Evolutionary conservation across 2,113 vertebrate genomes (phyloP), one percentile per base, ranked within the genome.

Genomic region (Gallinago jamesoni): DNA sequence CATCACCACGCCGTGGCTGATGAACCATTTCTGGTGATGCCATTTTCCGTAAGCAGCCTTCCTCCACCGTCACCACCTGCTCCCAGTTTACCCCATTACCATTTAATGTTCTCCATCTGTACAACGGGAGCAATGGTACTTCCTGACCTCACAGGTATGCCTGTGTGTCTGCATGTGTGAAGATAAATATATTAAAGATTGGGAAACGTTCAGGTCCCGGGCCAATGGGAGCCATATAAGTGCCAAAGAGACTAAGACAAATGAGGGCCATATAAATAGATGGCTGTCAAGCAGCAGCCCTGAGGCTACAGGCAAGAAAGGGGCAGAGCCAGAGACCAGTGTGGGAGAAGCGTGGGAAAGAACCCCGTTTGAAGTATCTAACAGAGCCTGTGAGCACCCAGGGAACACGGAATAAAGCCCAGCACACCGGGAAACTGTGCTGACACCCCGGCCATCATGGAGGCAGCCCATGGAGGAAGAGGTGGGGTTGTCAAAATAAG

Each of bases 181-280:
- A 96, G 95, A 95, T 91, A 96, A 97, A 96, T 96, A 96, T 95
- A 96, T 97, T 95, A 86, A 87, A 91, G 93, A 93, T 93, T 59
- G 90, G 82, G 87, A 93, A 78, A 57, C 85, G 91, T 90, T 96
- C 82, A 83, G 70, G 82, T 84, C 91, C 59, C 35, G 68, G 84
- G 74, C 95, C 94, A 94, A 68, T 12, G 96, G 95, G 89, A 94
- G 84, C 39, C 81, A 94, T 97, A 97, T 95, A 97, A 96, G 93
- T 97, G 96, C 90, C 96, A 96, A 88, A 45, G 79, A 87, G 90
- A 87, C 90, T 14, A 94, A 96, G 96, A 96, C 68, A 93, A 78
- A 96, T 96, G 96, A 93, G 94, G 93, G 93, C 88, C 94, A 95
- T 96, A 96, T 96, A 96, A 96, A 90, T 87, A 91, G 81, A 93